phyloP scores from a whole-genome alignment of 2,797 vertebrate genomes.

The Ciconia nigra region DNA sequence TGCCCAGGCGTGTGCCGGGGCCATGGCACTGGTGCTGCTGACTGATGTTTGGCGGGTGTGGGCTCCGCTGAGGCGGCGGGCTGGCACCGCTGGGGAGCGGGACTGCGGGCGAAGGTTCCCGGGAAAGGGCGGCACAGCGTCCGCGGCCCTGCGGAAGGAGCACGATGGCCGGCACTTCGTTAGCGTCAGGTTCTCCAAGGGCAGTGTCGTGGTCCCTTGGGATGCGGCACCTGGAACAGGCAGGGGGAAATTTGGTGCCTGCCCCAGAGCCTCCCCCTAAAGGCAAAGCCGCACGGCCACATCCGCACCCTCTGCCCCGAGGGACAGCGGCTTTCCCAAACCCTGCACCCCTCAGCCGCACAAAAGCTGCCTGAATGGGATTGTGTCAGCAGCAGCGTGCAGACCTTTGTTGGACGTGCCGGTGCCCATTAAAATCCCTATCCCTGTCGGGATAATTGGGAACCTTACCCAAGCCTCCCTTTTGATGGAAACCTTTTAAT shows the following conservation, averaged over 20 bases:
- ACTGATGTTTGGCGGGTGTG: accelerated
- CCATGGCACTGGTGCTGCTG: not conserved
- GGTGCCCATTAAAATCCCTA: conserved; percentile 14
- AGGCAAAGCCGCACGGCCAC: not conserved
- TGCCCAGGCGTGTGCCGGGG: not conserved
- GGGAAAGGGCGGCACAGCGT: not conserved
- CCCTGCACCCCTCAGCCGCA: accelerated
- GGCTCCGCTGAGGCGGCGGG: accelerated
- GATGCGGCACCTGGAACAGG: accelerated
- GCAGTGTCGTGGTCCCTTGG: accelerated
- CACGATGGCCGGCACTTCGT: accelerated
- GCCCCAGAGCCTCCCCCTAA: not conserved
- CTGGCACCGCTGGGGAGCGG: not conserved
- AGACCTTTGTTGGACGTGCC: not conserved
- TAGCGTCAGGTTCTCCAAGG: no score
- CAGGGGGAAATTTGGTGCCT: accelerated
- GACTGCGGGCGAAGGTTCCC: accelerated
- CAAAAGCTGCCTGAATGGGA: conserved; percentile 12
- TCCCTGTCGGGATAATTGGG: not conserved
- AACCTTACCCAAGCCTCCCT: not conserved
- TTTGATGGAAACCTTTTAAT: conserved; percentile 21
- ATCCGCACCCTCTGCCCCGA: accelerated
- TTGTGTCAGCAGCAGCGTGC: not conserved
- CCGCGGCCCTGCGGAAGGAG: accelerated
- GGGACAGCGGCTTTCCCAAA: not conserved